phyloP scores from a whole-genome alignment of 1,140 invertebrate genomes.

The Pteromalus puparum region DNA sequence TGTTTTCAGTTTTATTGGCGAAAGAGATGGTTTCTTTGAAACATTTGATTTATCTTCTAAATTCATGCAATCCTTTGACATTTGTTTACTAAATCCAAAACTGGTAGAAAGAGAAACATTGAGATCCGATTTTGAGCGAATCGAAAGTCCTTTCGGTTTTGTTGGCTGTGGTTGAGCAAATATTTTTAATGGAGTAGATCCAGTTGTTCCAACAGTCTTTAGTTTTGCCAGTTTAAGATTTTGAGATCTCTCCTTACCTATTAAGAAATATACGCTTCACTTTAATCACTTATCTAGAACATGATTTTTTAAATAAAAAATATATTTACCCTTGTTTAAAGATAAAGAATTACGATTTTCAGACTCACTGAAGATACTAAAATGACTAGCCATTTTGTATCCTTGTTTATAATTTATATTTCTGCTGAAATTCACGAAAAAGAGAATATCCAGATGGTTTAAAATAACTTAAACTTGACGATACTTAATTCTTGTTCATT shows the following conservation, averaged over 20 bases:
- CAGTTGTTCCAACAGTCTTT: slow-evolving; percentile 40
- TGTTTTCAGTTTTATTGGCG: slow-evolving; percentile 35
- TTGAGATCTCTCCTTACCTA: slow-evolving; percentile 41
- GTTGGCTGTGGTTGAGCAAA: background rate
- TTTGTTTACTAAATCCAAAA: slow-evolving; percentile 48
- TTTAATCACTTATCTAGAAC: background rate
- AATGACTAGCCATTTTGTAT: slow-evolving; percentile 61
- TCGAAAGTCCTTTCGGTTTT: slow-evolving; percentile 62
- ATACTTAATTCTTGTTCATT: too few relatives aligned
- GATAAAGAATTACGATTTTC: slow-evolving; percentile 6
- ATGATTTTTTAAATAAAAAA: background rate
- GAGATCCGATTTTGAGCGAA: slow-evolving; percentile 60
- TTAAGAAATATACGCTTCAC: background rate
- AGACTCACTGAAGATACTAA: slow-evolving; percentile 56
- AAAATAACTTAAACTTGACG: too few relatives aligned
- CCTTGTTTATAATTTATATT: too few relatives aligned
- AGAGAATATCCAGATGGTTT: too few relatives aligned
- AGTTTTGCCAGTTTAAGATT: slow-evolving; percentile 34
- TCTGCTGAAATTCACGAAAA: too few relatives aligned
- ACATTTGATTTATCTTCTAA: slow-evolving; percentile 41
- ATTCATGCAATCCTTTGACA: slow-evolving; percentile 23
- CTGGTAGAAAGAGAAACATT: slow-evolving; percentile 50
- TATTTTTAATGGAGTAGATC: slow-evolving; percentile 41
- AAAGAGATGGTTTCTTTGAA: slow-evolving; percentile 45
- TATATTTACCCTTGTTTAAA: slow-evolving; percentile 11